phyloP scores from a whole-genome alignment of 2,888 invertebrate genomes.

The Acanthacorydalis orientalis region DNA sequence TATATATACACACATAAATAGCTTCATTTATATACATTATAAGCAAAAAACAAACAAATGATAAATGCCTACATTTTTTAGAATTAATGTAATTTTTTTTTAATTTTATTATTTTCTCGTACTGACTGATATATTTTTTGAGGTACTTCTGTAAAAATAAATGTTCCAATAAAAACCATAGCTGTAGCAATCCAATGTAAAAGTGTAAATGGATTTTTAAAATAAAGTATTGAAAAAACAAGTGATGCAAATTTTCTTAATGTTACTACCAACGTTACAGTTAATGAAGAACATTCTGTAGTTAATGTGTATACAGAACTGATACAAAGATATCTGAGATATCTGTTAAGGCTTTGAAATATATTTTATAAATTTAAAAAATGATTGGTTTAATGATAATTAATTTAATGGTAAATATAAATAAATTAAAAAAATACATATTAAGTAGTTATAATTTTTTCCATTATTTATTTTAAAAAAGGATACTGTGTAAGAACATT shows the following conservation, averaged over 20 bases:
- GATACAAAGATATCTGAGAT: constrained; percentile 54
- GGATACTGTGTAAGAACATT: constrained; percentile 80
- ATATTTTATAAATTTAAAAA: not conserved
- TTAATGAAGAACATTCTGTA: constrained; percentile 83
- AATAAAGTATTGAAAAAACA: constrained; percentile 88
- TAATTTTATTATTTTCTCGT: not conserved
- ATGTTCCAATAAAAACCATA: constrained; percentile 82
- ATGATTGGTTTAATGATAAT: not conserved
- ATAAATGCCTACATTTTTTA: no score
- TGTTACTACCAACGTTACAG: constrained; percentile 91
- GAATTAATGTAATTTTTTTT: not conserved
- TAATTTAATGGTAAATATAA: not conserved
- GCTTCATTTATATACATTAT: no score
- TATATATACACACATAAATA: no score
- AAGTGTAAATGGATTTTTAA: constrained; percentile 82
- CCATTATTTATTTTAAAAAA: constrained; percentile 9
- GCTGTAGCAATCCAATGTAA: constrained; percentile 84
- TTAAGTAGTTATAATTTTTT: not conserved
- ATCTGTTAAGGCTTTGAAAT: constrained; percentile 14
- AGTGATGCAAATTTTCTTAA: constrained; percentile 88
- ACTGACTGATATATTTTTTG: constrained; percentile 1
- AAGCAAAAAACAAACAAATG: no score
- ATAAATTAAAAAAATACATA: not conserved
- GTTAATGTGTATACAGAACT: constrained; percentile 88
- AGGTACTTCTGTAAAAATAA: constrained; percentile 70